Conservation (phyloP, 1,140 invertebrate species). For the Propsilocerus akamusi region DNA sequence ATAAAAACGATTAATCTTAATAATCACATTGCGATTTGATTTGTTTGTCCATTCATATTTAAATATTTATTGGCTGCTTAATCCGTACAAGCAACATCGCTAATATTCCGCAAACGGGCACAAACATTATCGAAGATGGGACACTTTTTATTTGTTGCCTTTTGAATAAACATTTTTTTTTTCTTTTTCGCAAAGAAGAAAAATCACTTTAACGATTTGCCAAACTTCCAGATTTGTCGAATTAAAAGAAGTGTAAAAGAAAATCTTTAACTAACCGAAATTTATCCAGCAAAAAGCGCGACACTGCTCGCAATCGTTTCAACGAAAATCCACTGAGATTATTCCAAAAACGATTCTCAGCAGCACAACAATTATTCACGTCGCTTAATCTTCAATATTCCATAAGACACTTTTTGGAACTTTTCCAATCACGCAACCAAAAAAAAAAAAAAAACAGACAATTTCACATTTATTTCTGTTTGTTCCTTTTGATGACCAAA, state of each 20-base stretch:
- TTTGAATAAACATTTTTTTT: not conserved
- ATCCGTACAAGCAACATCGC: not conserved
- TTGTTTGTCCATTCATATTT: not conserved
- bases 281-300: too few species aligned
- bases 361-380: not conserved
- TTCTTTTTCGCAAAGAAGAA: not conserved
- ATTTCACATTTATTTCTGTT: too few species aligned
- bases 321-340: too few species aligned
- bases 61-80: slow-evolving; percentile 2
- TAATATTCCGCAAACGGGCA: not conserved
- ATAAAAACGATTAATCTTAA: slow-evolving; percentile 3
- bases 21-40: slow-evolving; percentile 2
- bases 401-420: not conserved
- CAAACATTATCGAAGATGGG: not conserved
- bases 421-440: too few species aligned
- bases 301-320: too few species aligned
- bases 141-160: not conserved
- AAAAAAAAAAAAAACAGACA: too few species aligned
- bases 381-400: slow-evolving; percentile 2
- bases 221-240: not conserved
- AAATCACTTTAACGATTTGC: not conserved
- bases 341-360: too few species aligned
- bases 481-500: too few species aligned
- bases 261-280: too few species aligned
- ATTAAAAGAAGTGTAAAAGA: too few species aligned